Conservation (phyloP, 2,888 invertebrate species). For the Catocala fraxini region DNA sequence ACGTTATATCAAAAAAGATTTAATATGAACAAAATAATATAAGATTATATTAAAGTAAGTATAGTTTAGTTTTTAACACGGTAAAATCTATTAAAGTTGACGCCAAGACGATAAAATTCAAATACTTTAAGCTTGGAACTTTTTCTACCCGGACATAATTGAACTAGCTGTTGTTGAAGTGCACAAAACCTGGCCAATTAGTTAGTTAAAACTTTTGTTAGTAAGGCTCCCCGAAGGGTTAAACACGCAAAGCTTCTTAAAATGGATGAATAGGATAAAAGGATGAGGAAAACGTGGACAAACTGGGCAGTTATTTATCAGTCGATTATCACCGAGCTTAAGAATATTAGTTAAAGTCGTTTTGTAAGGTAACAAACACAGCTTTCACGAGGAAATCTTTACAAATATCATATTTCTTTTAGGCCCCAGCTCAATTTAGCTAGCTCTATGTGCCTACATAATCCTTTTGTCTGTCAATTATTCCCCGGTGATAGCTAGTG, state of each 20-base stretch:
- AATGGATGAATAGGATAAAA: conserved; percentile 6
- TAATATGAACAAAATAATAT: neutral
- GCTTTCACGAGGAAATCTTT: neutral
- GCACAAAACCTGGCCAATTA: conserved; percentile 77
- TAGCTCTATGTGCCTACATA: no score
- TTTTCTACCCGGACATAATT: conserved; percentile 60
- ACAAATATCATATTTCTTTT: neutral
- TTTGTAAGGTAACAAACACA: no score
- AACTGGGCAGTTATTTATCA: neutral
- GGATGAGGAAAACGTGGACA: neutral
- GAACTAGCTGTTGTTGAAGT: conserved; percentile 72
- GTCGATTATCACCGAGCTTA: neutral
- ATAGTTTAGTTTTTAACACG: conserved; percentile 4
- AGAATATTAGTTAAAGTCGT: no score
- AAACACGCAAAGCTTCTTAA: conserved; percentile 40
- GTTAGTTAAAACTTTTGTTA: conserved; percentile 63
- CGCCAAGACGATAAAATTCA: conserved; percentile 38
- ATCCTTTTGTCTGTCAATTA: neutral
- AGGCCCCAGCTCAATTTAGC: no score
- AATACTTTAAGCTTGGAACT: conserved; percentile 52
- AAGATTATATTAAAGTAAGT: neutral
- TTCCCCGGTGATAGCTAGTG: conserved; percentile 18
- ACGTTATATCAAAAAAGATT: neutral
- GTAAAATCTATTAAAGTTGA: conserved; percentile 17
- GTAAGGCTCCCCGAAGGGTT: conserved; percentile 53